These are phyloP conservation scores for Terebella lapidaria DNA, from an alignment of 2,888 invertebrate genomes.

Conservation along the genomic window DNA sequence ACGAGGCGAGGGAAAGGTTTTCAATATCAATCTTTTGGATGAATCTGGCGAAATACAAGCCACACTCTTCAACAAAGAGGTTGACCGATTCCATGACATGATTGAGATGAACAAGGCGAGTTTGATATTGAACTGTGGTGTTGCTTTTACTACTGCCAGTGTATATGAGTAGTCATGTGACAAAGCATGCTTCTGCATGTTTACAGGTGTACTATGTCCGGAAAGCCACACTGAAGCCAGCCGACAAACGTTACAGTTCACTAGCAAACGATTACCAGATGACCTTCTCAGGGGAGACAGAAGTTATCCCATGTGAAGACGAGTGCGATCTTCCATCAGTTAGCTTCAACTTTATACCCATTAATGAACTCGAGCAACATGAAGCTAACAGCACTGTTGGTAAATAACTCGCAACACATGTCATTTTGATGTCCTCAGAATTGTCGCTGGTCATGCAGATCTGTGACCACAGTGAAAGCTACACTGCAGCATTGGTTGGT, in stretches of 20 bases:
- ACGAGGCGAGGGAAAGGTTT: conserved; percentile 86
- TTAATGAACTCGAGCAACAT: conserved; percentile 67
- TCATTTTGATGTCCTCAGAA: too few species aligned
- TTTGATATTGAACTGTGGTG: not conserved
- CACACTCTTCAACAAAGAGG: conserved; percentile 81
- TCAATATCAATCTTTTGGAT: conserved; percentile 87
- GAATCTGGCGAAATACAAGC: conserved; percentile 89
- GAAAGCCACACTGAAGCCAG: conserved; percentile 79
- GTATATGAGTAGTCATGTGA: too few species aligned
- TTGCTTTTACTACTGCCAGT: too few species aligned
- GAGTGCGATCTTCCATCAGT: conserved; percentile 67
- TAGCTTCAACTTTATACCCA: conserved; percentile 71
- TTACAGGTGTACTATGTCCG: conserved; percentile 80
- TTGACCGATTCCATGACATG: conserved; percentile 83
- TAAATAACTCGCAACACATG: too few species aligned
- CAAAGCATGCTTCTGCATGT: too few species aligned
- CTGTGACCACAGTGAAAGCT: too few species aligned
- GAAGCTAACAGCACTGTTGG: conserved; percentile 69
- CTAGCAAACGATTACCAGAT: conserved; percentile 95
- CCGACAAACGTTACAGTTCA: conserved; percentile 81
- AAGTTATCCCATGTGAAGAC: conserved; percentile 54
- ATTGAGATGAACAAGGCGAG: conserved; percentile 66
- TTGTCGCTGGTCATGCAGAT: too few species aligned
- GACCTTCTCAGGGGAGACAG: conserved; percentile 73
- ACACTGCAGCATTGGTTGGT: too few species aligned